phyloP scores from a whole-genome alignment of 2,888 invertebrate species.

The Papilio gigon region DNA sequence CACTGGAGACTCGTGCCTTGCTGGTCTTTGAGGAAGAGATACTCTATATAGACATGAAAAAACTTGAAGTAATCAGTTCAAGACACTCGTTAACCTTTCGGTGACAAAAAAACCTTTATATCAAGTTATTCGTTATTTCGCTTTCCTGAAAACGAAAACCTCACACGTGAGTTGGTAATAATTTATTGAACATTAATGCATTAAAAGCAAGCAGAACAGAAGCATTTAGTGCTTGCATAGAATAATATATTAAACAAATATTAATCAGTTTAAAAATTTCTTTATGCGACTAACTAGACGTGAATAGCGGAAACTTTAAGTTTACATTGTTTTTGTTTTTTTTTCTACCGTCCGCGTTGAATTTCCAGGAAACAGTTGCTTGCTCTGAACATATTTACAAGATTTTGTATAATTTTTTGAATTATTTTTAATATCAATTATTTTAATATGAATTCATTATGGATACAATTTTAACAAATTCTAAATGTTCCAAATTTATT shows the following conservation, averaged over 20 bases:
- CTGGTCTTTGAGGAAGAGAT: no score
- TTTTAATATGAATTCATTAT: no score
- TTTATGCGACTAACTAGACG: constrained; percentile 20
- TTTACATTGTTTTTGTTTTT: constrained; percentile 4
- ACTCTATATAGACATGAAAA: no score
- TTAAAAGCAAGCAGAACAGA: constrained; percentile 29
- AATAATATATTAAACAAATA: constrained; percentile 37
- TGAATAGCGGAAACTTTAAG: constrained; percentile 22
- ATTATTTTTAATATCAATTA: background rate
- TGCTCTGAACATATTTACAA: background rate
- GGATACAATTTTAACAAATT: no score
- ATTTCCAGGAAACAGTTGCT: background rate
- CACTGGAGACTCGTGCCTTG: no score
- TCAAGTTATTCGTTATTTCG: background rate
- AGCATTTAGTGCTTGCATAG: constrained; percentile 26
- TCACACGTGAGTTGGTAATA: background rate
- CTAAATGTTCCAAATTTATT: no score
- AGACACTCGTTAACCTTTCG: background rate
- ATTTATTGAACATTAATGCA: constrained; percentile 20
- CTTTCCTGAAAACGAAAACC: background rate
- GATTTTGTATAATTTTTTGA: background rate
- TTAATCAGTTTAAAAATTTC: constrained; percentile 31
- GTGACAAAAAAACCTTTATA: background rate
- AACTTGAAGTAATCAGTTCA: no score
- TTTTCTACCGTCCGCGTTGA: background rate